A percentile compares a stretch with the other conserved stretches of the same genome.
phyloP scores from a whole-genome alignment of 2,113 vertebrate species.

The Chaetodon trifascialis region DNA sequence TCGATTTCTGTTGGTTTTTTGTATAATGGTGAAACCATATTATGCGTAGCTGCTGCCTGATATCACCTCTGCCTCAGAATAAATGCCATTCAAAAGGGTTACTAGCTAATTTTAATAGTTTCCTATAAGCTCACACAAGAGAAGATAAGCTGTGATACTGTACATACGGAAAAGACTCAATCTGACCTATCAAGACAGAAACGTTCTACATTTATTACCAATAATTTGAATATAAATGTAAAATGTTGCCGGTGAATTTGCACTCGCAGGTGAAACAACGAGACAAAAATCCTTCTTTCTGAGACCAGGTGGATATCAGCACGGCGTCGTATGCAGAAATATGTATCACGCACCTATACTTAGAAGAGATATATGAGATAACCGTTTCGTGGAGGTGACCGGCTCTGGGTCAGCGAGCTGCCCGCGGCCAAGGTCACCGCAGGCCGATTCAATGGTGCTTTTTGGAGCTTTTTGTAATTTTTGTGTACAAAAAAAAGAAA shows the following conservation, averaged over 20 bases:
- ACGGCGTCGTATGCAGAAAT: conserved; percentile 70
- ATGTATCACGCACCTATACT: conserved; percentile 74
- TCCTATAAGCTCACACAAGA: conserved; percentile 34
- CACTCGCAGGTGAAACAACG: conserved; percentile 36
- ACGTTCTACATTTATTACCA: conserved; percentile 4
- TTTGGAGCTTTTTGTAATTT: conserved; percentile 87
- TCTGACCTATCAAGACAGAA: conserved; percentile 22
- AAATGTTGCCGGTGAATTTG: conserved; percentile 45
- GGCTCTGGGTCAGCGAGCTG: conserved; percentile 59
- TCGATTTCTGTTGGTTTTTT: conserved; percentile 67
- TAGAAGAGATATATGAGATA: conserved; percentile 81
- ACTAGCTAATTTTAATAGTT: not conserved
- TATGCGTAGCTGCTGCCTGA: conserved; percentile 70
- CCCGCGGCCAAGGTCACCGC: conserved; percentile 71
- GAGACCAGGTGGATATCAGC: conserved; percentile 72
- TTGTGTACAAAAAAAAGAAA: conserved; percentile 81
- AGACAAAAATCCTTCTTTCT: conserved; percentile 34
- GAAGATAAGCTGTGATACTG: conserved; percentile 61
- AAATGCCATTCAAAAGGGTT: conserved; percentile 1
- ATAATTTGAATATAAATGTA: conserved; percentile 34
- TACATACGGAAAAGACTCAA: conserved; percentile 50
- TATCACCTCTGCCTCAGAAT: conserved; percentile 71
- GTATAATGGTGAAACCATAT: conserved; percentile 76
- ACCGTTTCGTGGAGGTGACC: conserved; percentile 82
- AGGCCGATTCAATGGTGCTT: conserved; percentile 89